Conservation (phyloP, 2,797 vertebrate genomes). For the Vultur gryphus region DNA sequence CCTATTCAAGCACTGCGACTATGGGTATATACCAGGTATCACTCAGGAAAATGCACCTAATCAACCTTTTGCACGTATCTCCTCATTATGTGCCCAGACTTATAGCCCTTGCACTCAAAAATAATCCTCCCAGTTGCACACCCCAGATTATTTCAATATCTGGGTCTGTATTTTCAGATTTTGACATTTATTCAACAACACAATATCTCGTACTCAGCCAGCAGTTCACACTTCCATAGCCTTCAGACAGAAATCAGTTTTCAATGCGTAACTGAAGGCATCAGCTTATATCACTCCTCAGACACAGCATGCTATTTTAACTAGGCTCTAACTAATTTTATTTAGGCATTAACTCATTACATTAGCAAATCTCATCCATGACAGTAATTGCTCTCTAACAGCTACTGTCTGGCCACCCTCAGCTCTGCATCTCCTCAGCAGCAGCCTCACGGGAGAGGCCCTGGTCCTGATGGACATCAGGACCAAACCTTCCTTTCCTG, state of each 20-base stretch:
- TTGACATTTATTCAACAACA: background rate
- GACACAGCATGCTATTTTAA: background rate
- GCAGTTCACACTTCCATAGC: background rate
- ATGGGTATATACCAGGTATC: background rate
- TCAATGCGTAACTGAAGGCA: background rate
- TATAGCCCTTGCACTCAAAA: background rate
- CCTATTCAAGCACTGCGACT: background rate
- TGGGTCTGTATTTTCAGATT: background rate
- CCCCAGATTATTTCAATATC: background rate
- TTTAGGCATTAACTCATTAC: conserved; percentile 9
- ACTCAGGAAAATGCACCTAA: background rate
- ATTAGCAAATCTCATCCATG: background rate
- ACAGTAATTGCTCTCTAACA: conserved; percentile 27
- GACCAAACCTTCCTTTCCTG: background rate
- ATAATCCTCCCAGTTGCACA: background rate
- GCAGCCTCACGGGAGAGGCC: background rate
- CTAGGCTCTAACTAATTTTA: conserved; percentile 5
- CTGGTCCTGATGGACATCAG: background rate
- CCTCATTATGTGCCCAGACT: background rate
- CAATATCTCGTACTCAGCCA: background rate
- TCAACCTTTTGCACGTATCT: background rate
- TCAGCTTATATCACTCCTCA: background rate
- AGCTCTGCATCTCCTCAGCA: background rate
- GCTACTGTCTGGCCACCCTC: background rate
- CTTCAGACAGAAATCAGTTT: background rate